Conservation (phyloP, 2,797 vertebrate species). For the Enteromius thamalakanensis region DNA sequence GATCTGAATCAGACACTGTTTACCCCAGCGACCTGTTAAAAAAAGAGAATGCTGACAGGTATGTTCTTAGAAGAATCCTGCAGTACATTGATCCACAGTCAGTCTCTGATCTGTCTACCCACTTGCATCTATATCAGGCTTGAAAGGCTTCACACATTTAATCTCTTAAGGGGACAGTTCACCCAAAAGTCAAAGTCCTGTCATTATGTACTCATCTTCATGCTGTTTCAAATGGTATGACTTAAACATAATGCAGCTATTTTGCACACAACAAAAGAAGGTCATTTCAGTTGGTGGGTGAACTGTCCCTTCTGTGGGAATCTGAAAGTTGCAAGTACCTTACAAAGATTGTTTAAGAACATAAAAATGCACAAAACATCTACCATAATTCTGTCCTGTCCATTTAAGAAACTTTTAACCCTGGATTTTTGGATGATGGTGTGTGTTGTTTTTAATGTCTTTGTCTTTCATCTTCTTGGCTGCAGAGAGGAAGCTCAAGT, state of each 20-base stretch:
- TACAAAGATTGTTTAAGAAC: neutral
- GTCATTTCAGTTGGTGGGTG: neutral
- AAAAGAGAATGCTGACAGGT: conserved; percentile 66
- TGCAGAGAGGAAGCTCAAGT: conserved; percentile 66
- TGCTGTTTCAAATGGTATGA: neutral
- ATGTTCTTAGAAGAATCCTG: conserved; percentile 19
- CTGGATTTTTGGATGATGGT: neutral
- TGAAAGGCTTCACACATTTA: conserved; percentile 1
- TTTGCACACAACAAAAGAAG: neutral
- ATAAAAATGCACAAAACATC: neutral
- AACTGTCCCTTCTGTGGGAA: neutral
- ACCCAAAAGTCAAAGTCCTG: neutral
- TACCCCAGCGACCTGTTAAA: conserved; percentile 75
- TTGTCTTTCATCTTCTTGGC: conserved; percentile 46
- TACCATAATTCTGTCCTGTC: neutral
- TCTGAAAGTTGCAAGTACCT: neutral
- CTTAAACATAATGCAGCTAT: neutral
- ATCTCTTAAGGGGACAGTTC: neutral
- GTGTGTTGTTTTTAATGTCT: conserved; percentile 26
- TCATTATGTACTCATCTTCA: neutral
- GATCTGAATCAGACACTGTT: conserved; percentile 72
- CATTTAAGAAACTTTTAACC: neutral
- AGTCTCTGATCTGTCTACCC: neutral
- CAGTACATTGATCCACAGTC: neutral
- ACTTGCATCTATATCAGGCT: neutral